Evolutionary conservation across 2,797 vertebrate genomes (phyloP).

Genomic region (Siniperca obscura): DNA sequence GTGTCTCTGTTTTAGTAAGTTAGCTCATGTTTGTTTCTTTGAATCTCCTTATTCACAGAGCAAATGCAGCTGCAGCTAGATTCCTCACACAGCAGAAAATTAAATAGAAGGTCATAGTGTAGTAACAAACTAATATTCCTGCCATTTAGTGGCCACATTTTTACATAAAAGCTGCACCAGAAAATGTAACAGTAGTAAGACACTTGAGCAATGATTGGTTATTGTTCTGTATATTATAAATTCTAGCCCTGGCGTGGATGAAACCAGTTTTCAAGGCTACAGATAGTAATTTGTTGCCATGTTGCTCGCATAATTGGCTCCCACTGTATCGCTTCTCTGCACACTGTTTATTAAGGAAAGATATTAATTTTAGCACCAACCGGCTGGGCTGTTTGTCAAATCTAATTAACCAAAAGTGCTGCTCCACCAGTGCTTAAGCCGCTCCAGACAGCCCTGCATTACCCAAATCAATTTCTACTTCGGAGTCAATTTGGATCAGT

Average conservation of each 20-base stretch:
- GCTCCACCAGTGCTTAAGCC: constrained; percentile 29
- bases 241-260: neutral
- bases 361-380: constrained; percentile 37
- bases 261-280: constrained; percentile 26
- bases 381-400: constrained; percentile 43
- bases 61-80: neutral
- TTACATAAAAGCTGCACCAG: neutral
- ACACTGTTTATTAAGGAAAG: neutral
- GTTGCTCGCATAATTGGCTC: neutral
- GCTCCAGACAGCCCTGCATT: constrained; percentile 42
- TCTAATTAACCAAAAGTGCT: constrained; percentile 56
- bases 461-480: constrained; percentile 67
- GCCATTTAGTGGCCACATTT: neutral
- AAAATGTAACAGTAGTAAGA: neutral
- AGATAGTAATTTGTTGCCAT: neutral
- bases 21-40: neutral
- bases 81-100: neutral
- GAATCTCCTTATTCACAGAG: neutral
- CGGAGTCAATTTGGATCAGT: constrained; percentile 58
- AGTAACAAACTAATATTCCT: neutral
- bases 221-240: neutral
- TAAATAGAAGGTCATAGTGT: neutral
- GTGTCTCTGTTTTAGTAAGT: neutral
- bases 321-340: neutral
- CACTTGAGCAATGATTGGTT: neutral